These are phyloP conservation scores for Drosophila pegasa DNA, from an alignment of 2,888 invertebrate species.

Conservation along the genomic window DNA sequence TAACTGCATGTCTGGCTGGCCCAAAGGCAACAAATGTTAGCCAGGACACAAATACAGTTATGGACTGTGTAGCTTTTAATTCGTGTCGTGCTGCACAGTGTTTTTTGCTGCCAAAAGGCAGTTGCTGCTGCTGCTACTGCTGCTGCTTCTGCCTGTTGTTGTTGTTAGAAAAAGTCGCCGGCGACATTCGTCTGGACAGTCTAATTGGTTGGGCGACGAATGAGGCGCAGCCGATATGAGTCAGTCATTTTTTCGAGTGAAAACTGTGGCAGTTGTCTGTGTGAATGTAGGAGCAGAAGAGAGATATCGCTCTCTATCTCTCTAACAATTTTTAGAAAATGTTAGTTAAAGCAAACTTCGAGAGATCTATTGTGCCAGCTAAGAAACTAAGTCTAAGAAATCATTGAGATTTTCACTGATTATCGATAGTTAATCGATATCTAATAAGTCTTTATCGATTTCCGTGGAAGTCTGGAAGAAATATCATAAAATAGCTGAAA, in stretches of 20 bases:
- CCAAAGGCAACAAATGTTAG: conserved; percentile 28
- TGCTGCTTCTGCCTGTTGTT: conserved; percentile 9
- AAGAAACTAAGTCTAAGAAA: too few species aligned
- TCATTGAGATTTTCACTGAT: too few species aligned
- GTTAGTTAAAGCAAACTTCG: too few species aligned
- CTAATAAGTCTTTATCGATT: too few species aligned
- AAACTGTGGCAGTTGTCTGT: conserved; percentile 7
- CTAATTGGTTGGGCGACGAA: conserved; percentile 51
- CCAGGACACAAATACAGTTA: conserved; percentile 35
- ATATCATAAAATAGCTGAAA: too few species aligned
- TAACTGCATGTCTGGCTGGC: conserved; percentile 42
- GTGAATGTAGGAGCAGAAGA: too few species aligned
- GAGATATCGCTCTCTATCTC: too few species aligned
- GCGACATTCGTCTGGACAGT: conserved; percentile 39
- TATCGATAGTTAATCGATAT: too few species aligned
- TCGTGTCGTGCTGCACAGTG: conserved; percentile 58
- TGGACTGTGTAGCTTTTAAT: conserved; percentile 47
- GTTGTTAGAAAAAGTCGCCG: conserved; percentile 48
- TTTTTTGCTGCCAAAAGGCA: conserved; percentile 37
- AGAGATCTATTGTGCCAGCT: too few species aligned
- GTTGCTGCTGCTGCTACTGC: background rate
- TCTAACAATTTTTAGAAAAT: too few species aligned
- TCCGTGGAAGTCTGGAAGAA: too few species aligned
- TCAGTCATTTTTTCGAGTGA: conserved; percentile 32
- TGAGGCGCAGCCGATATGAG: conserved; percentile 51